Conservation (phyloP, 2,888 invertebrate genomes). For the Dolichopus griseipennis region DNA sequence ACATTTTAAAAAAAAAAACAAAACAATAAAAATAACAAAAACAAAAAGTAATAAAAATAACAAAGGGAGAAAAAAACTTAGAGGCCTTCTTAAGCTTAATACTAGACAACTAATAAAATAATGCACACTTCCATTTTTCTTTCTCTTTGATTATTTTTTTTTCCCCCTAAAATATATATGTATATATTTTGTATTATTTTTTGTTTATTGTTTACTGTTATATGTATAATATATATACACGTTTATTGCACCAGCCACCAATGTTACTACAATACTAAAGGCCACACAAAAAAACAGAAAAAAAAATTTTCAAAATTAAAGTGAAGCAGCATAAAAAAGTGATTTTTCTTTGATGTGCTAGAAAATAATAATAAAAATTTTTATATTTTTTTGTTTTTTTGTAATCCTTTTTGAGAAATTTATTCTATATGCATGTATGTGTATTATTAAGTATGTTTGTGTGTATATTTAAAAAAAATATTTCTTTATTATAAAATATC, state of each 20-base stretch:
- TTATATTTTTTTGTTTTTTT: too few relatives aligned
- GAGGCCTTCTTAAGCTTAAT: neutral
- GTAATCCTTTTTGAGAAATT: too few relatives aligned
- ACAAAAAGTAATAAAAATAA: too few relatives aligned
- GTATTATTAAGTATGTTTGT: neutral
- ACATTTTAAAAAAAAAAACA: too few relatives aligned
- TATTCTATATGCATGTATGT: neutral
- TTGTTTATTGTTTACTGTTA: too few relatives aligned
- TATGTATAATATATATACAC: too few relatives aligned
- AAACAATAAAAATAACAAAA: too few relatives aligned
- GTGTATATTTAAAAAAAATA: too few relatives aligned
- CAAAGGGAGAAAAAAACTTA: too few relatives aligned
- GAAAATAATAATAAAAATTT: neutral
- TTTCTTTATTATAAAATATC: neutral
- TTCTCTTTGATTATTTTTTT: neutral
- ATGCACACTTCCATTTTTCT: neutral
- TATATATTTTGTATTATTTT: too few relatives aligned
- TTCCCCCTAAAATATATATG: neutral
- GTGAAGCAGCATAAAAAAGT: neutral
- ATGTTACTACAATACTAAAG: neutral
- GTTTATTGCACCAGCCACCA: neutral
- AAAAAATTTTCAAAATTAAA: neutral
- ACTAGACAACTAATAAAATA: slow-evolving; percentile 3
- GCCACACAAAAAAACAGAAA: neutral
- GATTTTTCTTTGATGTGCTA: slow-evolving; percentile 4